Evolutionary conservation across 2,797 vertebrate species (phyloP).

Genomic region (Atherinosoma microstoma): DNA sequence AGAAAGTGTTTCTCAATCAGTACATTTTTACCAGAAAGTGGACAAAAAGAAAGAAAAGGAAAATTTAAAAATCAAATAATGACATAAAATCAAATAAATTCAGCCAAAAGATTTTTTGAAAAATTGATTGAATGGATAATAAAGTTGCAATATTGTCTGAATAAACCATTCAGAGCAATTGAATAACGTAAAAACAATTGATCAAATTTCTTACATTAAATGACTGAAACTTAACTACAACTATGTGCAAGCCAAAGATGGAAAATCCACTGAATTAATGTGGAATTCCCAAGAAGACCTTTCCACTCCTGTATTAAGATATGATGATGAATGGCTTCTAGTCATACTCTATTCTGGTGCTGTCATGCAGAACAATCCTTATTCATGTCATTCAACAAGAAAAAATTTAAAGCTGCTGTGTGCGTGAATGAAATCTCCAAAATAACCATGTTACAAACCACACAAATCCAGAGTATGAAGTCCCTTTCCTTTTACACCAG

Average conservation of each 20-base stretch:
- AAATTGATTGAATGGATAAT: too few relatives aligned
- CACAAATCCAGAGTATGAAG: conserved; percentile 17
- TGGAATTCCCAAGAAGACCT: conserved; percentile 44
- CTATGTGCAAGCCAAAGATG: conserved; percentile 39
- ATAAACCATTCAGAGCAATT: too few relatives aligned
- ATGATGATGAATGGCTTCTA: conserved; percentile 45
- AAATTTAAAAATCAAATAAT: too few relatives aligned
- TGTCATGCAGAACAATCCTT: conserved; percentile 68
- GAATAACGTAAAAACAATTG: too few relatives aligned
- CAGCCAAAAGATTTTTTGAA: too few relatives aligned
- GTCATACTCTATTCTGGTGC: conserved; percentile 52
- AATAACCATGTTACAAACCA: conserved; percentile 19
- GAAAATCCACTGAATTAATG: conserved; percentile 63
- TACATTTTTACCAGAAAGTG: too few relatives aligned
- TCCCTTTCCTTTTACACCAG: conserved; percentile 1
- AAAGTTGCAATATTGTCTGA: too few relatives aligned
- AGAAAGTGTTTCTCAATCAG: too few relatives aligned
- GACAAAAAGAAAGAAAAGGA: too few relatives aligned
- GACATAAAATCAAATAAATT: too few relatives aligned
- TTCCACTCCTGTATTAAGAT: conserved; percentile 31
- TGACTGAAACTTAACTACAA: not conserved
- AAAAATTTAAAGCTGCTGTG: conserved; percentile 31
- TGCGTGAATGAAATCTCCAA: conserved; percentile 36
- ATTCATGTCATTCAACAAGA: conserved; percentile 57
- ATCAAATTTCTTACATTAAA: too few relatives aligned